These are phyloP conservation scores for Cyclura pinguis DNA, from an alignment of 2,797 vertebrate genomes.

Conservation along the genomic window DNA sequence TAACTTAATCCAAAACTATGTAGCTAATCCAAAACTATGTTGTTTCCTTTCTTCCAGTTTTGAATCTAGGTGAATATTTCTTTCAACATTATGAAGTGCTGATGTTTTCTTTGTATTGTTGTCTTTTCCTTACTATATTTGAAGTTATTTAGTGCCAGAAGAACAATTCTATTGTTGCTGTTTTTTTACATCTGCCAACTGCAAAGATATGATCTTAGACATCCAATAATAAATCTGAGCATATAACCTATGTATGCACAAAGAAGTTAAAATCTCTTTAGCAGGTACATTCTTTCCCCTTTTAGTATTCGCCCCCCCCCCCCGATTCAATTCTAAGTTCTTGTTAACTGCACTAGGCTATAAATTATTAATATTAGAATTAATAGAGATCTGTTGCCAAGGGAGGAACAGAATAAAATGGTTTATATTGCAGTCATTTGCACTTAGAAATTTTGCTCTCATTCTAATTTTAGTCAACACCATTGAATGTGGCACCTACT, in stretches of 20 bases:
- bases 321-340: slow-evolving; percentile 60
- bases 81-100: slow-evolving; percentile 32
- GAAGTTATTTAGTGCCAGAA: slow-evolving; percentile 15
- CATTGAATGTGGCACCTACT: slow-evolving; percentile 8
- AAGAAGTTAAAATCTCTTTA: slow-evolving; percentile 58
- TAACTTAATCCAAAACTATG: too few relatives aligned
- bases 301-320: slow-evolving; percentile 2
- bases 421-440: slow-evolving; percentile 61
- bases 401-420: slow-evolving; percentile 62
- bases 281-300: slow-evolving; percentile 40
- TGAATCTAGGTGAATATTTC: slow-evolving; percentile 27
- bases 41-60: not conserved
- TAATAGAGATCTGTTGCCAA: slow-evolving; percentile 63
- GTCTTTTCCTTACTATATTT: slow-evolving; percentile 54
- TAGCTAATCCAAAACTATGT: too few relatives aligned
- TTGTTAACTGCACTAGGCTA: slow-evolving; percentile 61
- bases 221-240: slow-evolving; percentile 57
- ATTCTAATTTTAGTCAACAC: slow-evolving; percentile 26
- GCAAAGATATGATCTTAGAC: slow-evolving; percentile 40
- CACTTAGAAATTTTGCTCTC: slow-evolving; percentile 28
- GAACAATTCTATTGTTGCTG: slow-evolving; percentile 41
- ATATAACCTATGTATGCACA: slow-evolving; percentile 42
- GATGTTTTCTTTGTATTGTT: slow-evolving; percentile 41
- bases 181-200: slow-evolving; percentile 57
- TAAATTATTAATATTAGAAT: slow-evolving; percentile 76